A percentile compares a stretch with the other conserved stretches of the same genome.
phyloP scores from a whole-genome alignment of 1,140 invertebrate genomes.

The Paralvinella palmiformis region DNA sequence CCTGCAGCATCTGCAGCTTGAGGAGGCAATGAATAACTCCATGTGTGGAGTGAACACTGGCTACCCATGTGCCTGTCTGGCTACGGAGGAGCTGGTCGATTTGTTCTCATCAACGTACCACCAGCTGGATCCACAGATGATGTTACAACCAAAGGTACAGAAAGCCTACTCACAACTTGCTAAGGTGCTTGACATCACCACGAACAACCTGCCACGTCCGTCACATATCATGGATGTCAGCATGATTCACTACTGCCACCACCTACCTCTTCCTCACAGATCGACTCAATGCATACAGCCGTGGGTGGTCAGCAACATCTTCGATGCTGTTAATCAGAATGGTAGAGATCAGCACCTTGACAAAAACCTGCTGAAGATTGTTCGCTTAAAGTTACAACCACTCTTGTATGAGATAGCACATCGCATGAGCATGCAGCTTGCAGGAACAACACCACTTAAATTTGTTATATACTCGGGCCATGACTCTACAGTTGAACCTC shows the following conservation, averaged over 20 bases:
- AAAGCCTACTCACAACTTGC: slow-evolving; percentile 19
- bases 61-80: slow-evolving; percentile 69
- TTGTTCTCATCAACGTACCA: slow-evolving; percentile 24
- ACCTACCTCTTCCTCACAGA: slow-evolving; percentile 66
- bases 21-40: slow-evolving; percentile 23
- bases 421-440: slow-evolving; percentile 66
- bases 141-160: slow-evolving; percentile 12
- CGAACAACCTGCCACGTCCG: slow-evolving; percentile 11
- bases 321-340: slow-evolving; percentile 36
- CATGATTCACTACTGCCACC: slow-evolving; percentile 76
- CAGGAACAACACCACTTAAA: slow-evolving; percentile 64
- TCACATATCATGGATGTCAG: slow-evolving; percentile 62
- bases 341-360: slow-evolving; percentile 28
- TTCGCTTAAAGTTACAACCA: slow-evolving; percentile 43
- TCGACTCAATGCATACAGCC: slow-evolving; percentile 18
- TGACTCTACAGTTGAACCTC: slow-evolving; percentile 78
- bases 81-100: slow-evolving; percentile 14
- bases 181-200: slow-evolving; percentile 19
- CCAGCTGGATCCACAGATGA: background rate
- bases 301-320: slow-evolving; percentile 37
- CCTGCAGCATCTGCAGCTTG: slow-evolving; percentile 54
- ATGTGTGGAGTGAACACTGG: slow-evolving; percentile 29
- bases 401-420: slow-evolving; percentile 51
- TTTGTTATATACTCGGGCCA: slow-evolving; percentile 85
- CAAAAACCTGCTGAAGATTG: slow-evolving; percentile 23